Base-by-base conservation (phyloP, 2,888 invertebrate species). In the Megastigmus dorsalis region DNA sequence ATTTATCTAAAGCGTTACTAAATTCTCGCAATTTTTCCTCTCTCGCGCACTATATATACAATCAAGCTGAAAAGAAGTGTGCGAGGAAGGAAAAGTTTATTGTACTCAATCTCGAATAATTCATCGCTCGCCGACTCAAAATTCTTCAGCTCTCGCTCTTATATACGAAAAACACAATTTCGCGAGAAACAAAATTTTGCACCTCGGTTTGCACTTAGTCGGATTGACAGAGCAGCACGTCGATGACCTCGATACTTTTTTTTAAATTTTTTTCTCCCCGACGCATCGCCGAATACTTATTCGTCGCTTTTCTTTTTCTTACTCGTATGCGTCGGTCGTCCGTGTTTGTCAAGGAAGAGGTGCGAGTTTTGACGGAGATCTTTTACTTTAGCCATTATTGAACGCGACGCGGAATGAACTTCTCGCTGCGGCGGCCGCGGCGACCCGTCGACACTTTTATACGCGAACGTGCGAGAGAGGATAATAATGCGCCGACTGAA, bases 331-430 rank as follows among this genome's bases (percentile, higher is more conserved):
- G 6, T 13, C 28, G 28, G 5, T 52, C 13, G 28, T 28, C 36
- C 23, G 23, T 63, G 55, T 70, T 70, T 70, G 63, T 45, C 45
- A 33, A 63, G 26, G 18, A 36, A 18, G 43, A 76, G 76, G 76
- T 76, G 76, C 62, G 76, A 76, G 18, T 62, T 76, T 73, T 73
- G 73, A 66, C 76, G 68, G 69, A 18, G 48, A 55, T 38, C 55
- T 76, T 73, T 73, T 66, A 50, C 76, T 54, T 54, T 45, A 57
- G 48, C 60, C 55, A 69, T 76, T 76, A 73, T 68, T 68, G 63
- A 28, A 10, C 20, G 36, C 20, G 55, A 36, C 36, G n/a, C n/a
- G 15, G 33, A 45, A 60, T 28, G 18, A 0, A 45, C 10, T 23
- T 26, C 23, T 5, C 18, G 43, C 36, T n/a, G n/a, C n/a, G n/a